Percentiles rank a stretch among this genome's conserved stretches.
These are phyloP conservation scores for Ptiloglossa arizonensis DNA, from an alignment of 1,140 invertebrate genomes.

Conservation along the genomic window DNA sequence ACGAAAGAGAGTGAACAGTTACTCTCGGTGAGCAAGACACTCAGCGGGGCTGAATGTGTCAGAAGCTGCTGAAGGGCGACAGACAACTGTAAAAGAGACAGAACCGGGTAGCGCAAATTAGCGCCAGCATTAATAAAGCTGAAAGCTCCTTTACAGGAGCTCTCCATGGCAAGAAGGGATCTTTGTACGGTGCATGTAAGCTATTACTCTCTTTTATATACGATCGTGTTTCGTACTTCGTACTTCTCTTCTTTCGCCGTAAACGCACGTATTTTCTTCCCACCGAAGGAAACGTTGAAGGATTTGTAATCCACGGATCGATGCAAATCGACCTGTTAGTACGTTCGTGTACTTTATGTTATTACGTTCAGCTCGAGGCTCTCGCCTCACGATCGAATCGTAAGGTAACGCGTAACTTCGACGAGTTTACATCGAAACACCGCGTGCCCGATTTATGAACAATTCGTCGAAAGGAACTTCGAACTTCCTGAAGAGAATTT, in stretches of 20 bases:
- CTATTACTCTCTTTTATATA: slow-evolving; percentile 12
- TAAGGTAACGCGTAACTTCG: too few relatives aligned
- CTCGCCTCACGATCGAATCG: too few relatives aligned
- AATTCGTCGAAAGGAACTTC: too few relatives aligned
- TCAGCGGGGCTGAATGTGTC: neutral
- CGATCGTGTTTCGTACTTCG: neutral
- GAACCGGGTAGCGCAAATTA: slow-evolving; percentile 39
- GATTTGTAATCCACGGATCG: too few relatives aligned
- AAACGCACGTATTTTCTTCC: too few relatives aligned
- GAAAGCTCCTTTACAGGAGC: slow-evolving; percentile 31
- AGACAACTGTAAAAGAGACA: slow-evolving; percentile 13
- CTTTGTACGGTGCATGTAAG: neutral
- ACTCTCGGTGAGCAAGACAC: slow-evolving; percentile 8
- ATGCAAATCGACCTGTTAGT: too few relatives aligned
- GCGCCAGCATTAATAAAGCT: slow-evolving; percentile 44
- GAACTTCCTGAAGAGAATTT: too few relatives aligned
- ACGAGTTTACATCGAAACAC: too few relatives aligned
- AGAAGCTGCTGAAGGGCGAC: slow-evolving; percentile 24
- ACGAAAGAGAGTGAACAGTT: neutral
- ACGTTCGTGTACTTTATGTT: too few relatives aligned
- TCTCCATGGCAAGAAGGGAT: neutral
- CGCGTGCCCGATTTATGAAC: too few relatives aligned
- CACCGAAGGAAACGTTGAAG: too few relatives aligned
- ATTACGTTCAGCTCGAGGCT: too few relatives aligned
- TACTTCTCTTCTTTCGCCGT: neutral